Base-by-base conservation (phyloP, 1,140 invertebrate species). In the Scaptodrosophila lebanonensis region DNA sequence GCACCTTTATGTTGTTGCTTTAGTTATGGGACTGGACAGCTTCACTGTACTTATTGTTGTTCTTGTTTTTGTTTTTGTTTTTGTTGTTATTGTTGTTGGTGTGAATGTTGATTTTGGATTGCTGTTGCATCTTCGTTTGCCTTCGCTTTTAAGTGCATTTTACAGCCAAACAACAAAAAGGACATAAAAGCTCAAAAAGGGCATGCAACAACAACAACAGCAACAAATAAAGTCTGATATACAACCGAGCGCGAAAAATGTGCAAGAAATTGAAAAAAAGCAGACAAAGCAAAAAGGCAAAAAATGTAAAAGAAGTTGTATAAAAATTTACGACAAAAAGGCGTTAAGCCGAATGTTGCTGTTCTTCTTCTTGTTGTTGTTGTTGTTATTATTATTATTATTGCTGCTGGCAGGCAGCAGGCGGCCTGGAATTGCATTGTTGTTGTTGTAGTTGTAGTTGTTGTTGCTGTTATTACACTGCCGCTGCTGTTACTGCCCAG, bases 101-200 rank as follows among this genome's bases (percentile, higher is more conserved):
- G 27, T 58, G 44, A 35, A 17, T 29, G 39, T 25, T 58, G 47
- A 22, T 2, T n/a, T 44, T 7, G 2, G 29, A 12, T 3, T 29
- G 9, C 27, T 29, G 27, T 29, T 9, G 5, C 5, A 5, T 29
- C 17, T 17, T 29, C 22, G 35, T 40, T 25, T 39, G 50, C 13
- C 40, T 27, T 22, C 1, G 17, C 51, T 56, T 35, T 79, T 79
- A 79, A 79, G 75, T 79, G 75, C 75, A 79, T 79, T 79, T 79
- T 70, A 69, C 69, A 79, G 39, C 52, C 52, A 52, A 54, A 40
- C 63, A 75, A 58, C 69, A 75, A 72, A 75, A 79, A 79, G 75
- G 75, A 79, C 75, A 79, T 82, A 69, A 79, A 82, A 75, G 75
- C 75, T 79, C 39, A 56, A 79, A 79, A 79, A 79, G 75, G 75